These are phyloP conservation scores for Anagyrus pseudococci DNA, from an alignment of 2,888 invertebrate genomes.

Conservation along the genomic window DNA sequence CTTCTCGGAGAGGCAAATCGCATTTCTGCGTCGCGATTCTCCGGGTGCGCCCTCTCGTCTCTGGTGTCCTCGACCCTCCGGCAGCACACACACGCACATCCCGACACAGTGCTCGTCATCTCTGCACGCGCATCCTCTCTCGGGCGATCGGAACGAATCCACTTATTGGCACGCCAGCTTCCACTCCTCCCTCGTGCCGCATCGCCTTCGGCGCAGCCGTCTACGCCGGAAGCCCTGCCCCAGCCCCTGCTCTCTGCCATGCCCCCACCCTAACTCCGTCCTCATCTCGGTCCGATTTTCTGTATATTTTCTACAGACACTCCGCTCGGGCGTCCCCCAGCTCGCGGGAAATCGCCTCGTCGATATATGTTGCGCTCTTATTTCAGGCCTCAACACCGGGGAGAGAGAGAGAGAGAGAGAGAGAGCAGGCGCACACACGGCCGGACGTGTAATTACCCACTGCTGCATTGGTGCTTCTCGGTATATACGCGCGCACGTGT, in stretches of 20 bases:
- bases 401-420: too few species aligned
- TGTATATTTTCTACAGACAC: not conserved
- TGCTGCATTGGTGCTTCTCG: conserved; percentile 3
- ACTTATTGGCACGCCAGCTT: conserved; percentile 44
- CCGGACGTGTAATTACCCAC: conserved; percentile 17
- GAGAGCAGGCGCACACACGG: not conserved
- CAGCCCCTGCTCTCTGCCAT: not conserved
- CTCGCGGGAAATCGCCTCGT: conserved; percentile 9
- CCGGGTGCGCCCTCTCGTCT: not conserved
- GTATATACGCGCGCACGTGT: not conserved
- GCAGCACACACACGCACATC: not conserved
- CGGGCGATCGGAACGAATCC: conserved; percentile 41
- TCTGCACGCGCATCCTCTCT: conserved; percentile 38
- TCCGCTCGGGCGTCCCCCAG: not conserved
- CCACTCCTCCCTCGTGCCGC: conserved; percentile 20
- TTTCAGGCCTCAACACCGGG: not conserved
- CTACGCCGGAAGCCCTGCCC: conserved; percentile 19
- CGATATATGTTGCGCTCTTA: conserved; percentile 18
- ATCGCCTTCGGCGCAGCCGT: not conserved
- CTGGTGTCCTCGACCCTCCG: conserved; percentile 10
- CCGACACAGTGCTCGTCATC: conserved; percentile 28
- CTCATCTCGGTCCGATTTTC: not conserved
- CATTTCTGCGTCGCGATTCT: too few species aligned
- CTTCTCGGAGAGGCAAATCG: conserved; percentile 20
- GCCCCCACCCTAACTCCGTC: not conserved